Conservation (phyloP, 1,140 invertebrate species). For the Drosophila auraria region DNA sequence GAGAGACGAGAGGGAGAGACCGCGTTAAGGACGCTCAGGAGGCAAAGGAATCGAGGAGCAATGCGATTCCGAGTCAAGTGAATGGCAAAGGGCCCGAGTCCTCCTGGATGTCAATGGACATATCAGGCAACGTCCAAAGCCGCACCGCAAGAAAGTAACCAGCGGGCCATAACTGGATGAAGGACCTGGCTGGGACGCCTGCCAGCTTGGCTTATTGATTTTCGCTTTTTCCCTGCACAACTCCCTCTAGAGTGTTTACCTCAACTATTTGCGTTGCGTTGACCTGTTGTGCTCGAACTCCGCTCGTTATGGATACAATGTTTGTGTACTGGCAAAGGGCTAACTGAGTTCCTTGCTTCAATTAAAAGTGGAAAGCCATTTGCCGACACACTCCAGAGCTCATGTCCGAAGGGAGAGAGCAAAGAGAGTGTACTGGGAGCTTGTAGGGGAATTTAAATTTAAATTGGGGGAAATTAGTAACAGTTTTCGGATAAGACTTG, state of each 20-base stretch:
- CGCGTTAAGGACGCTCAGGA: not conserved
- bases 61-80: conserved; percentile 23
- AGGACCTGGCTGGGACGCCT: conserved; percentile 1
- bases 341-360: conserved; percentile 23
- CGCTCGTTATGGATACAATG: conserved; percentile 45
- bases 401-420: no score
- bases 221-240: conserved; percentile 17
- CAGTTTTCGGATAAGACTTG: not conserved
- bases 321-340: conserved; percentile 13
- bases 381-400: conserved; percentile 33
- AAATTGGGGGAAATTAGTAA: not conserved
- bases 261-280: conserved; percentile 43
- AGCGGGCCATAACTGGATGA: conserved; percentile 21
- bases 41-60: not conserved
- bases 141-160: conserved; percentile 29
- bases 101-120: conserved; percentile 35
- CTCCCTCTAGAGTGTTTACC: conserved; percentile 7
- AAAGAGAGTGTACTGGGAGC: no score
- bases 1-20: not conserved
- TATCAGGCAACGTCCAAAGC: conserved; percentile 1
- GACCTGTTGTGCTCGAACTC: conserved; percentile 37
- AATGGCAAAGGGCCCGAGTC: conserved; percentile 21
- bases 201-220: conserved; percentile 67
- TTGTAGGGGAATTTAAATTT: conserved; percentile 1
- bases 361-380: conserved; percentile 65